These are phyloP conservation scores for Chloroceryle aenea DNA, from an alignment of 2,113 vertebrate genomes.

Conservation along the genomic window DNA sequence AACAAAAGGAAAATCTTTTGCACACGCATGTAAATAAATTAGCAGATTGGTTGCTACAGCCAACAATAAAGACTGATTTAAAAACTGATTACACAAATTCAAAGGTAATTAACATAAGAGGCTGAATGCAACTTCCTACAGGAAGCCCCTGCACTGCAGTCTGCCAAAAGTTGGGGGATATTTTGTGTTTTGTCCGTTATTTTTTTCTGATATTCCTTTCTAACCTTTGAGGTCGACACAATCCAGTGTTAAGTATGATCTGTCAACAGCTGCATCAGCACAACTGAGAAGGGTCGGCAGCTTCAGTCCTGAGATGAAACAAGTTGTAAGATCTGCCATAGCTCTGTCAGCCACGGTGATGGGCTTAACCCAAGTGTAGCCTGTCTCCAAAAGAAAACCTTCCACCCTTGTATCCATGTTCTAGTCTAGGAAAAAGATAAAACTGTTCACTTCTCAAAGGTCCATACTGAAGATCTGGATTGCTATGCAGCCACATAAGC, in stretches of 20 bases:
- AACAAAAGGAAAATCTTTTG: background rate
- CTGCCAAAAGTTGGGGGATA: background rate
- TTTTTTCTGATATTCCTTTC: background rate
- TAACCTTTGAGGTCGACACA: rapidly evolving
- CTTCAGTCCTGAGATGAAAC: background rate
- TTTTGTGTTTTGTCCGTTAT: background rate
- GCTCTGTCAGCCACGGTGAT: background rate
- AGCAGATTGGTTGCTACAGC: background rate
- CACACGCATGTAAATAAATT: background rate
- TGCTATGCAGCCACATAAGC: background rate
- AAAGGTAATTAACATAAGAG: background rate
- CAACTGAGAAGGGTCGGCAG: background rate
- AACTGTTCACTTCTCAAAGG: background rate
- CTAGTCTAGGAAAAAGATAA: background rate
- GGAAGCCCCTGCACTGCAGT: background rate
- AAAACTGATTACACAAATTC: background rate
- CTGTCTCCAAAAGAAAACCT: background rate
- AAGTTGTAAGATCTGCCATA: background rate
- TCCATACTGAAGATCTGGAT: background rate
- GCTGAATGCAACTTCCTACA: background rate
- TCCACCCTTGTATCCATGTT: no score
- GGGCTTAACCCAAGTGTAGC: background rate
- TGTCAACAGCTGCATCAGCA: background rate
- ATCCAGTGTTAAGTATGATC: background rate
- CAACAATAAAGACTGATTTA: background rate